phyloP scores from a whole-genome alignment of 2,797 vertebrate genomes.

The Gorsachius magnificus region DNA sequence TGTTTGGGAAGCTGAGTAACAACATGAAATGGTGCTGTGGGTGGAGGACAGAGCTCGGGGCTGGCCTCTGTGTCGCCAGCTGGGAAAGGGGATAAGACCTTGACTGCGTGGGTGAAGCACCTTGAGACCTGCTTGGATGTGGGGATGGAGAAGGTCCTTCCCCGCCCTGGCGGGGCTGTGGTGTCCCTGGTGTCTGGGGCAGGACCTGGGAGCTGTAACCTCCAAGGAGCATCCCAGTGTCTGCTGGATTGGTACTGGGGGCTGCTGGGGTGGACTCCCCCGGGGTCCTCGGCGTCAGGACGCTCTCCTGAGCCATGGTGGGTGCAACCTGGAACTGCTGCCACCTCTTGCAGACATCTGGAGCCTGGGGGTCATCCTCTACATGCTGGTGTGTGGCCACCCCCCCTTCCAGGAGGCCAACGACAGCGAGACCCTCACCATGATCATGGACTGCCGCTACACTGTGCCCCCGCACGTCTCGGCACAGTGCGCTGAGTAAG shows the following conservation, averaged over 20 bases:
- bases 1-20: neutral
- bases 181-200: rapidly evolving
- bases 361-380: constrained; percentile 90
- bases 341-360: constrained; percentile 81
- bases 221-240: neutral
- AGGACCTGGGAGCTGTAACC: neutral
- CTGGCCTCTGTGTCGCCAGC: neutral
- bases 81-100: neutral
- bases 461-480: constrained; percentile 82
- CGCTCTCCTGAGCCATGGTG: neutral
- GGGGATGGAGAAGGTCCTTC: neutral
- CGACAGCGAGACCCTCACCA: constrained; percentile 91
- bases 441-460: constrained; percentile 95
- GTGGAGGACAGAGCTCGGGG: neutral
- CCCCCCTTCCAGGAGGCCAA: constrained; percentile 91
- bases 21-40: rapidly evolving
- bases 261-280: neutral
- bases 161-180: rapidly evolving
- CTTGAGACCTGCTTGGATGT: neutral
- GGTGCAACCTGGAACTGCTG: neutral
- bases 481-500: constrained; percentile 84
- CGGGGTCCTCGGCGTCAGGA: neutral
- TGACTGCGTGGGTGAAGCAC: neutral
- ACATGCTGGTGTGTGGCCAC: constrained; percentile 89
- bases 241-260: neutral